Evolutionary conservation across 2,113 vertebrate species (phyloP).

Genomic region (Saimiri boliviensis): DNA sequence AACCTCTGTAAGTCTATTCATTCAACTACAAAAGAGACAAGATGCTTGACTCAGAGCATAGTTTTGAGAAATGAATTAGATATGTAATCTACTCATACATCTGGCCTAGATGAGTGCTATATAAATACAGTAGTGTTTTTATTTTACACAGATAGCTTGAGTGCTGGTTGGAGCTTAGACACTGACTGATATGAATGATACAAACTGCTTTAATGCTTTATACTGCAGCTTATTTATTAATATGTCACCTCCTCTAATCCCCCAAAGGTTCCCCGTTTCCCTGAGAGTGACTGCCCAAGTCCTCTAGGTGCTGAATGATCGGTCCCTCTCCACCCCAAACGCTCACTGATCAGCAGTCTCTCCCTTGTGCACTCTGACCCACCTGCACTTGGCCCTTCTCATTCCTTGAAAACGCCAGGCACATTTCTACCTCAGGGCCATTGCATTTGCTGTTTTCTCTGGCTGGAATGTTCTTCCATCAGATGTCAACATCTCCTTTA

Average conservation of each 20-base stretch:
- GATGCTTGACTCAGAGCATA: neutral
- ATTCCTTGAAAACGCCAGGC: neutral
- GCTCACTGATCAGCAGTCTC: rapidly evolving
- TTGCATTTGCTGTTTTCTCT: neutral
- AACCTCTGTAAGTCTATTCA: neutral
- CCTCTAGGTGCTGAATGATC: neutral
- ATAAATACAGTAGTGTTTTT: neutral
- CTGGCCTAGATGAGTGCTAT: neutral
- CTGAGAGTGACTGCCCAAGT: neutral
- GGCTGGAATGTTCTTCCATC: neutral
- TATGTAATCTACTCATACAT: neutral
- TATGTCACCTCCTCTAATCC: neutral
- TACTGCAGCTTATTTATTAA: neutral
- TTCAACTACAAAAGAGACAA: neutral
- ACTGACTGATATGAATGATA: neutral
- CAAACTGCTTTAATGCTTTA: neutral
- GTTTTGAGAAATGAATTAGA: neutral
- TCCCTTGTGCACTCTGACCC: neutral
- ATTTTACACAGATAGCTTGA: neutral
- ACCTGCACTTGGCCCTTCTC: neutral
- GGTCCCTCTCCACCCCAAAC: neutral
- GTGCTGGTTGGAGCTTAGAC: neutral
- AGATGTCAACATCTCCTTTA: neutral
- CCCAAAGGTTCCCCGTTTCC: neutral
- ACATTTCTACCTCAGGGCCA: neutral